Conservation (phyloP, 2,797 vertebrate genomes). For the Merluccius polli region DNA sequence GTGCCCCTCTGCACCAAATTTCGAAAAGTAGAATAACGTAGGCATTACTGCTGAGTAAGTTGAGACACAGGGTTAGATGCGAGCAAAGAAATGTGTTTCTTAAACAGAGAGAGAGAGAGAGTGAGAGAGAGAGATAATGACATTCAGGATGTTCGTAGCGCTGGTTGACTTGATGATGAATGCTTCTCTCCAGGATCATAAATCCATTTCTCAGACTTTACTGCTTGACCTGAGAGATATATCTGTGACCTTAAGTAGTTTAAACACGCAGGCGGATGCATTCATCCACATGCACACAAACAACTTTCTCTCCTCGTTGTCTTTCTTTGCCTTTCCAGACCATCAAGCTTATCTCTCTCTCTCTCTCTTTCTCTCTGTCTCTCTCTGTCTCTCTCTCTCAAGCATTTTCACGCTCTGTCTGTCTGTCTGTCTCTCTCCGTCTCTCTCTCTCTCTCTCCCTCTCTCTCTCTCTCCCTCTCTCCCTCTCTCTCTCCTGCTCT, state of each 20-base stretch:
- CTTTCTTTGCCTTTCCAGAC: neutral
- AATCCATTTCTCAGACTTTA: conserved; percentile 34
- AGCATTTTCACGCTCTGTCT: neutral
- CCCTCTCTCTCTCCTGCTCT: neutral
- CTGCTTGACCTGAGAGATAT: conserved; percentile 38
- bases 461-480: too few relatives aligned
- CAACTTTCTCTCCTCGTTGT: neutral
- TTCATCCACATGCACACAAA: neutral
- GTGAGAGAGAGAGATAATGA: neutral
- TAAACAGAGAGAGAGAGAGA: neutral
- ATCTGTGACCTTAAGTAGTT: conserved; percentile 33
- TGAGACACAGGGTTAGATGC: neutral
- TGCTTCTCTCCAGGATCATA: conserved; percentile 32
- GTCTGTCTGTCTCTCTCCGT: too few relatives aligned
- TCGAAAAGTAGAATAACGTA: conserved; percentile 11
- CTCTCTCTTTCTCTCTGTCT: neutral
- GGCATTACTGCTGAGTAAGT: conserved; percentile 15
- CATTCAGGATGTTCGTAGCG: neutral
- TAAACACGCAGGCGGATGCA: conserved; percentile 18
- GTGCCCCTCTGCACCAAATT: neutral
- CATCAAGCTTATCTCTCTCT: neutral
- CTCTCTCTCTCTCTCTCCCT: too few relatives aligned
- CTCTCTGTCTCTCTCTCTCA: neutral
- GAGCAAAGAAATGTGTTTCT: neutral
- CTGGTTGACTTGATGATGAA: conserved; percentile 37